phyloP scores from a whole-genome alignment of 53 echinoderm and acorn worm species.

The Holothuria scabra region DNA sequence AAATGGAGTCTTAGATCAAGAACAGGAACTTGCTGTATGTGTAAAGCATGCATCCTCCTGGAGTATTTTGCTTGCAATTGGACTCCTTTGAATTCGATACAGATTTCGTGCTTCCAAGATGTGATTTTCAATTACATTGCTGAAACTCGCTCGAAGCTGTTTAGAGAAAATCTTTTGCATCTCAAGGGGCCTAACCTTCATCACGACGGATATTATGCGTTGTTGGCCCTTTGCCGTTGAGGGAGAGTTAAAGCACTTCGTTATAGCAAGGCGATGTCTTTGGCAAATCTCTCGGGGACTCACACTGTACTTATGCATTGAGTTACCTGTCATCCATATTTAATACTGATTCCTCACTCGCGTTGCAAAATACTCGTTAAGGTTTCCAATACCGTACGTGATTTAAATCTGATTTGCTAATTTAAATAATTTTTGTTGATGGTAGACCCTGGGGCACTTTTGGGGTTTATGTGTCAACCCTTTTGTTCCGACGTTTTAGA shows the following conservation, averaged over 20 bases:
- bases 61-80: conserved; percentile 23
- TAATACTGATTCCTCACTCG: background rate
- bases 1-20: too few species aligned
- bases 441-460: conserved; percentile 38
- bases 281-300: conserved; percentile 34
- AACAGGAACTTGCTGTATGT: too few species aligned
- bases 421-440: conserved; percentile 29
- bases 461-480: conserved; percentile 21
- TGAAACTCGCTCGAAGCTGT: conserved; percentile 21
- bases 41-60: background rate
- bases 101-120: conserved; percentile 17
- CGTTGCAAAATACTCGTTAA: background rate
- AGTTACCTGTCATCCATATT: conserved; percentile 16
- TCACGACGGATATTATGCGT: too few species aligned
- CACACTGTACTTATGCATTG: conserved; percentile 21
- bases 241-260: too few species aligned
- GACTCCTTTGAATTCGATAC: conserved; percentile 27
- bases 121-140: conserved; percentile 17
- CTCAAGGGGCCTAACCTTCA: conserved; percentile 29
- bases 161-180: conserved; percentile 22
- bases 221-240: too few species aligned
- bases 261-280: background rate
- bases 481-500: conserved; percentile 14
- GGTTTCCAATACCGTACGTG: conserved; percentile 18
- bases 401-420: conserved; percentile 34